Conservation (phyloP, 2,888 invertebrate genomes). For the Epirrhoe tristata region DNA sequence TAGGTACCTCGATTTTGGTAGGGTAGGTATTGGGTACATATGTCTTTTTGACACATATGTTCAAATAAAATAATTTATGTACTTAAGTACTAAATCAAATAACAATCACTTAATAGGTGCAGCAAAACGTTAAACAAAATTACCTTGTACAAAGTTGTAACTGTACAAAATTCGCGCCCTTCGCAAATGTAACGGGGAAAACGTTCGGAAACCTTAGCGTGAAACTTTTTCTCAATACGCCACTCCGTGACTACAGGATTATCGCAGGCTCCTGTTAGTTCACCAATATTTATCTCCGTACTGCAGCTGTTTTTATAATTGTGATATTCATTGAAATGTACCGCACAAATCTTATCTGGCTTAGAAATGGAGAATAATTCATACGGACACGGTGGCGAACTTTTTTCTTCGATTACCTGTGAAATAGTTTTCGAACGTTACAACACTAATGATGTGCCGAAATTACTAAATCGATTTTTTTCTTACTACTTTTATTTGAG, state of each 20-base stretch:
- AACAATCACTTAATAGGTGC: too few relatives aligned
- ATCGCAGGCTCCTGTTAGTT: constrained; percentile 56
- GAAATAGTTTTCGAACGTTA: constrained; percentile 36
- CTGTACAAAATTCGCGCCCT: constrained; percentile 58
- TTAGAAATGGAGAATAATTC: constrained; percentile 61
- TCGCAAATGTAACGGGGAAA: constrained; percentile 55
- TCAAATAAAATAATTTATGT: not conserved
- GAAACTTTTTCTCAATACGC: constrained; percentile 45
- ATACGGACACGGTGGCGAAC: constrained; percentile 59
- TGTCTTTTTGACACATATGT: not conserved
- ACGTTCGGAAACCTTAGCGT: constrained; percentile 44
- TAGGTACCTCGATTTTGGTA: too few relatives aligned
- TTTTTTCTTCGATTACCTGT: constrained; percentile 64
- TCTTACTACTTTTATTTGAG: not conserved
- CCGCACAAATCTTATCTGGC: constrained; percentile 52
- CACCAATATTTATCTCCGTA: constrained; percentile 45
- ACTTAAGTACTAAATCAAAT: not conserved
- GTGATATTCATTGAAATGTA: constrained; percentile 43
- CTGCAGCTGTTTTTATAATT: constrained; percentile 47
- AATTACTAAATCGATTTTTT: not conserved
- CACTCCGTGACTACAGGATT: constrained; percentile 65
- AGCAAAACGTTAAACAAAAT: not conserved
- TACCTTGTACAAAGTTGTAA: constrained; percentile 64
- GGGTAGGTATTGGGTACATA: not conserved
- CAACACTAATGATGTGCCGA: not conserved